These are phyloP conservation scores for Protosalanx chinensis DNA, from an alignment of 2,797 vertebrate genomes.

Conservation along the genomic window DNA sequence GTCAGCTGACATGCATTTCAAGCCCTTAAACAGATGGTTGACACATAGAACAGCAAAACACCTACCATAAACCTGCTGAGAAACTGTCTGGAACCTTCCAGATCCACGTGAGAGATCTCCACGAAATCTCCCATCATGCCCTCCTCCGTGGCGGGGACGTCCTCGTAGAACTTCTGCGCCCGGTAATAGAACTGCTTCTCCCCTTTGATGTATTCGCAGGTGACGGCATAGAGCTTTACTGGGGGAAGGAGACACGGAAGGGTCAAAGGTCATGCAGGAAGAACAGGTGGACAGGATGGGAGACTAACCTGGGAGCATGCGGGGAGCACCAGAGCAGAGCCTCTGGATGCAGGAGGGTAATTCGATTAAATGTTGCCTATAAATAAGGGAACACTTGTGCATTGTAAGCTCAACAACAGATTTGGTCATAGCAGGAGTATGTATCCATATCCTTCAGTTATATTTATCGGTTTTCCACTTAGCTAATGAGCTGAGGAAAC, in stretches of 20 bases:
- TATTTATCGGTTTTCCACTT: not conserved
- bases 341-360: not conserved
- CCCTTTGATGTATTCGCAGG: constrained; percentile 90
- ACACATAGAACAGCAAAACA: not conserved
- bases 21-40: not conserved
- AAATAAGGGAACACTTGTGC: not conserved
- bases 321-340: not conserved
- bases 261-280: not conserved
- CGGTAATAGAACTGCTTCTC: constrained; percentile 96
- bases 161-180: constrained; percentile 89
- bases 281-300: not conserved
- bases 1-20: not conserved
- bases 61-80: constrained; percentile 84
- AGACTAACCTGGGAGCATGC: not conserved
- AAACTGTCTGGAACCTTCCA: constrained; percentile 85
- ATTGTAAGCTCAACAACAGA: not conserved
- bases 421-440: not conserved
- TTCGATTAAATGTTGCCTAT: not conserved
- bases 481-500: not conserved
- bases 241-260: constrained; percentile 27
- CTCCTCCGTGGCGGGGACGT: constrained; percentile 89
- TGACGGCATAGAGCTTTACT: constrained; percentile 93
- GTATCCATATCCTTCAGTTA: not conserved
- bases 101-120: constrained; percentile 84
- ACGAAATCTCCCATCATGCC: constrained; percentile 96